Percentiles rank a stretch among this genome's conserved stretches.
Conservation (phyloP, 2,797 vertebrate genomes). For the Taenioides sp. region DNA sequence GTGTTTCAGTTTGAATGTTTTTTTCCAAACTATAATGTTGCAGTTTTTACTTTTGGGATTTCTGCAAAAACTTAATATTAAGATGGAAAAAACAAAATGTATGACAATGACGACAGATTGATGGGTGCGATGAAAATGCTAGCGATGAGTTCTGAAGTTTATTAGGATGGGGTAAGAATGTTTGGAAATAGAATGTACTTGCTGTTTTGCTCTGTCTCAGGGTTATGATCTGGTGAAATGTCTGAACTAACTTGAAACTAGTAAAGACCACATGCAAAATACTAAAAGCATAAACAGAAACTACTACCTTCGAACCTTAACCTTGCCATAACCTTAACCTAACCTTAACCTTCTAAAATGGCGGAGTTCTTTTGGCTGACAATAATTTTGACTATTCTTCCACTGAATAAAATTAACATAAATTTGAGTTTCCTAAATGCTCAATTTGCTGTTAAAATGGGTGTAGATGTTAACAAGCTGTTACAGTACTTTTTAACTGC, state of each 20-base stretch:
- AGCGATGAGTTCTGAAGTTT: not conserved
- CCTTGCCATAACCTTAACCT: too few relatives aligned
- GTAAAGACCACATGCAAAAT: not conserved
- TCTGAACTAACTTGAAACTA: not conserved
- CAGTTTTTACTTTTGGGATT: not conserved
- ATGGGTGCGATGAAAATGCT: not conserved
- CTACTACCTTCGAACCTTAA: too few relatives aligned
- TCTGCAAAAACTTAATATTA: not conserved
- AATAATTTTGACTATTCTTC: too few relatives aligned
- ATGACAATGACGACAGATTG: not conserved
- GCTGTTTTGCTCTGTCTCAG: not conserved
- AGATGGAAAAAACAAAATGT: not conserved
- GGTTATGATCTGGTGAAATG: not conserved
- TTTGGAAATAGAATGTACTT: not conserved
- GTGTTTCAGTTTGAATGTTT: slow-evolving; percentile 67
- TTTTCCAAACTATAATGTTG: not conserved
- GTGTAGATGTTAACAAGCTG: too few relatives aligned
- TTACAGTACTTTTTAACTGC: not conserved
- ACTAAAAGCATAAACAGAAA: too few relatives aligned
- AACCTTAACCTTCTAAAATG: too few relatives aligned
- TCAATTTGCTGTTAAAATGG: too few relatives aligned
- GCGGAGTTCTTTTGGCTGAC: too few relatives aligned
- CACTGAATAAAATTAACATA: too few relatives aligned
- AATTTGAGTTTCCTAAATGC: too few relatives aligned
- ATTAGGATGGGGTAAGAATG: not conserved